These are phyloP conservation scores for Brachionus angularis DNA, from an alignment of 1,140 invertebrate species.

Conservation along the genomic window DNA sequence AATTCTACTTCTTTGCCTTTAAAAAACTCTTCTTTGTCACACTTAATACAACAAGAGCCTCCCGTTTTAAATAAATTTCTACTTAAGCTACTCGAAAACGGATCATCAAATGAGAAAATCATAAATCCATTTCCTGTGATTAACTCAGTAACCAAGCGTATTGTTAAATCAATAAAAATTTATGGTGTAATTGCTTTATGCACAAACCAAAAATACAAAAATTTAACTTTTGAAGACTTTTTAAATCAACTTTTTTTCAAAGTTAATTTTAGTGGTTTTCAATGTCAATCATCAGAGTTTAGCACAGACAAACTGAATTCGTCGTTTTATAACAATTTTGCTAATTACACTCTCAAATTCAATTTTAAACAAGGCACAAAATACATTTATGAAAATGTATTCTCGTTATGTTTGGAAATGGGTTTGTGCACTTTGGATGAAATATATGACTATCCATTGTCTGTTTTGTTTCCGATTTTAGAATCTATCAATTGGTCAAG, in stretches of 20 bases:
- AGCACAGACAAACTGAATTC: no score
- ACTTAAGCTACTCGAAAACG: background rate
- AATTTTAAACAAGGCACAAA: background rate
- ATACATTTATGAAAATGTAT: constrained; percentile 21
- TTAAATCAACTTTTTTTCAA: constrained; percentile 17
- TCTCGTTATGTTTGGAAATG: constrained; percentile 36
- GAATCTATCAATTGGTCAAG: constrained; percentile 37
- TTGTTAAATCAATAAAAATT: constrained; percentile 10
- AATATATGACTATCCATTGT: constrained; percentile 32
- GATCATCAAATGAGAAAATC: background rate
- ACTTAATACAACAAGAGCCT: constrained; percentile 27
- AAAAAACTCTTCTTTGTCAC: background rate
- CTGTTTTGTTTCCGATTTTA: constrained; percentile 31
- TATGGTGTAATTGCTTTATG: constrained; percentile 7
- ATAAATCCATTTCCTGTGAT: constrained; percentile 20
- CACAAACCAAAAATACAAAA: background rate
- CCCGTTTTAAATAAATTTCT: constrained; percentile 20
- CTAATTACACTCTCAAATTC: constrained; percentile 3
- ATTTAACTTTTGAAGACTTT: constrained; percentile 11
- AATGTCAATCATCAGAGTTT: background rate
- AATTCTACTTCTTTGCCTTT: background rate
- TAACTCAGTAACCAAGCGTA: constrained; percentile 9
- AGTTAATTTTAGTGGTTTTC: constrained; percentile 26
- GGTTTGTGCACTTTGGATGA: constrained; percentile 27
- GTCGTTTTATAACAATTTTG: no score